Conservation (phyloP, 2,113 vertebrate genomes). For the Microcebus tavaratra region DNA sequence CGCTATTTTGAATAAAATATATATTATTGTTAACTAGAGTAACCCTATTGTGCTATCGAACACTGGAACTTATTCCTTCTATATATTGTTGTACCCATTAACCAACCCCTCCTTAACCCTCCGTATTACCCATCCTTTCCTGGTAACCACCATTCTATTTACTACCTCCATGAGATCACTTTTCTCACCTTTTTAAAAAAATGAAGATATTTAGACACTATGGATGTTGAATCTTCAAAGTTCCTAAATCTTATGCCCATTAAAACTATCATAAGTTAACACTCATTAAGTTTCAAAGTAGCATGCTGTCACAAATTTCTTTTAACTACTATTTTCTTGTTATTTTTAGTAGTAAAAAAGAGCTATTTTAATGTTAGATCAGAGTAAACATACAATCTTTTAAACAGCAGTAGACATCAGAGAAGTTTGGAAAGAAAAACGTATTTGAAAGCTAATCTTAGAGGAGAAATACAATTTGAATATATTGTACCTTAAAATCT, state of each 20-base stretch:
- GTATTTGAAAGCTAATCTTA: neutral
- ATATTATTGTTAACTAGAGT: neutral
- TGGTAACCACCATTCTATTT: neutral
- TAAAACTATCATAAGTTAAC: neutral
- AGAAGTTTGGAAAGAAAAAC: neutral
- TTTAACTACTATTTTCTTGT: neutral
- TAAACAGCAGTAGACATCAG: neutral
- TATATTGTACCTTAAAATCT: neutral
- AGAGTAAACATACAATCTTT: neutral
- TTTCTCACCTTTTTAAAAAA: neutral
- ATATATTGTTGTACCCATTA: neutral
- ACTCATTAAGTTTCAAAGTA: slow-evolving; percentile 17
- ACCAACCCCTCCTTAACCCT: neutral
- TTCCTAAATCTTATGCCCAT: neutral
- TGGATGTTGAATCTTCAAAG: neutral
- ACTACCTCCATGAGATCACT: neutral
- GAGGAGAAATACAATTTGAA: neutral
- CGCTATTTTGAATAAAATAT: neutral
- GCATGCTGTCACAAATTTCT: neutral
- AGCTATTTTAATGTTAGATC: neutral
- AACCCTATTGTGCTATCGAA: neutral
- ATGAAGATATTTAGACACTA: slow-evolving; percentile 15
- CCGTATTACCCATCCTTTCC: neutral
- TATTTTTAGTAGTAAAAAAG: slow-evolving; percentile 12
- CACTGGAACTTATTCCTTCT: neutral